These are phyloP conservation scores for Masnerella sp. DNA, from an alignment of 2,888 invertebrate genomes.

Conservation along the genomic window DNA sequence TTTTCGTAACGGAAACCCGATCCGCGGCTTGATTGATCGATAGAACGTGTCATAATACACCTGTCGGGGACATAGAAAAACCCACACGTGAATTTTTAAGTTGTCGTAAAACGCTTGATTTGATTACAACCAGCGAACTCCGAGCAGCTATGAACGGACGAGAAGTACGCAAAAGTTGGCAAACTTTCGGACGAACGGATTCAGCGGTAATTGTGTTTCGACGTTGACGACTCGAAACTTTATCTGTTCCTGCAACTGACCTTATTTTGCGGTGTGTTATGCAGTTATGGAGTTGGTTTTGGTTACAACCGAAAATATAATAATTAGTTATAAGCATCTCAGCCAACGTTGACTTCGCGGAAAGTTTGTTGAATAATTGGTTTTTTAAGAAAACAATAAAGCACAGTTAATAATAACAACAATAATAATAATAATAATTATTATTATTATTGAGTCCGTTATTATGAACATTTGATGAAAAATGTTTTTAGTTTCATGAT, in stretches of 20 bases:
- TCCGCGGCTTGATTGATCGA: conserved; percentile 56
- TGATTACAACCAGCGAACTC: too few species aligned
- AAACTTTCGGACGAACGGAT: conserved; percentile 3
- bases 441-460: too few species aligned
- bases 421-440: too few species aligned
- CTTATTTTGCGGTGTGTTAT: conserved; percentile 28
- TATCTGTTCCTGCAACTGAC: conserved; percentile 16
- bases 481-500: too few species aligned
- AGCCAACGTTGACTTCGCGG: conserved; percentile 1
- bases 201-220: conserved; percentile 13
- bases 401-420: too few species aligned
- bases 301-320: conserved; percentile 29
- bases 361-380: conserved; percentile 13
- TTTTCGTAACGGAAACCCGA: conserved; percentile 56
- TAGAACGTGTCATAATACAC: conserved; percentile 57
- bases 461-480: too few species aligned
- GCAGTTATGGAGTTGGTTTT: conserved; percentile 22
- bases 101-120: conserved; percentile 13
- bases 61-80: conserved; percentile 38
- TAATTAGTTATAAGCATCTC: too few species aligned
- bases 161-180: conserved; percentile 15
- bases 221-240: conserved; percentile 21
- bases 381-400: too few species aligned
- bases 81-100: conserved; percentile 10
- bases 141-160: conserved; percentile 6